Conservation (phyloP, 1,140 invertebrate species). For the Cyphomyrmex costatus region DNA sequence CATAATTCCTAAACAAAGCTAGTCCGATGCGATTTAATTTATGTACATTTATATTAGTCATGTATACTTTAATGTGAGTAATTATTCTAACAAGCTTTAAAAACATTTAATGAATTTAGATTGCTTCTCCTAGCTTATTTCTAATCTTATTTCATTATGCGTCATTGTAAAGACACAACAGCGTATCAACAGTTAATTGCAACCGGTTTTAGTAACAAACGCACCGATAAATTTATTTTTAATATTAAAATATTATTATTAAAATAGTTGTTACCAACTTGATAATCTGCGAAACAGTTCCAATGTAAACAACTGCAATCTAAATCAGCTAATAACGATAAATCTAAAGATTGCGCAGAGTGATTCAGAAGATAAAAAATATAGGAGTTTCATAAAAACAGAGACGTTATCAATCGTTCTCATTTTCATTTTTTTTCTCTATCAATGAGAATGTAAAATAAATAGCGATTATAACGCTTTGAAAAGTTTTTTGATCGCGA, state of each 20-base stretch:
- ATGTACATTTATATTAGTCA: neutral
- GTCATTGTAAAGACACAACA: slow-evolving; percentile 56
- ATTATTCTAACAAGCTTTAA: neutral
- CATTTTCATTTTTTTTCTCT: neutral
- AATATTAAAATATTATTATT: neutral
- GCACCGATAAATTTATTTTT: neutral
- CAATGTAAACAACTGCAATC: neutral
- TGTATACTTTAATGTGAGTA: neutral
- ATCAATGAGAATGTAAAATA: slow-evolving; percentile 3
- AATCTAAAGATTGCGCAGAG: neutral
- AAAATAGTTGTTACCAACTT: slow-evolving; percentile 6
- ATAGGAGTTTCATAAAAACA: slow-evolving; percentile 9
- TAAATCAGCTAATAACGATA: neutral
- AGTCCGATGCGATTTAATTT: neutral
- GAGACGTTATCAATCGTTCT: neutral
- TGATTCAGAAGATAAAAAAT: neutral
- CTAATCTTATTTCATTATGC: slow-evolving; percentile 63
- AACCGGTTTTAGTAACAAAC: slow-evolving; percentile 34
- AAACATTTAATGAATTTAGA: slow-evolving; percentile 34
- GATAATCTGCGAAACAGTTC: neutral
- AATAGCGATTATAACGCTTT: neutral
- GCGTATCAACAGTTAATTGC: slow-evolving; percentile 10
- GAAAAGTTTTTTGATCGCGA: slow-evolving; percentile 16
- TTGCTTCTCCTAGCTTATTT: neutral
- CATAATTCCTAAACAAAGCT: slow-evolving; percentile 4